Percentiles rank a stretch among this genome's conserved stretches.
These are phyloP conservation scores for Psammodynastes pulverulentus DNA, from an alignment of 2,113 vertebrate species.

Conservation along the genomic window DNA sequence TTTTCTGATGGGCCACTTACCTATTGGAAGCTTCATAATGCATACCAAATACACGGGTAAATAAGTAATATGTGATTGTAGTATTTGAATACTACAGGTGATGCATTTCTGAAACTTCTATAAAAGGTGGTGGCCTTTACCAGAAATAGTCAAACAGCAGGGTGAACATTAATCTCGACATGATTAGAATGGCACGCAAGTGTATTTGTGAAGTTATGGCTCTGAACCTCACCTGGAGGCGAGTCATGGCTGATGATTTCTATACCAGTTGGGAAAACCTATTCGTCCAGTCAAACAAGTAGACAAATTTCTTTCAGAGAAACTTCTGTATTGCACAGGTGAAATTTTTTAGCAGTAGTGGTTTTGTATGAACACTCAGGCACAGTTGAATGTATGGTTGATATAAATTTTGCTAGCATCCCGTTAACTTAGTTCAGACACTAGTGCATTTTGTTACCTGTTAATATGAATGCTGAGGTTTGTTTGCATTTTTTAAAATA, in stretches of 20 bases:
- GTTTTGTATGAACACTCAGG: constrained; percentile 39
- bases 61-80: background rate
- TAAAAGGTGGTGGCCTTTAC: constrained; percentile 32
- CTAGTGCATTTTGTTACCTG: background rate
- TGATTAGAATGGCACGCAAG: constrained; percentile 59
- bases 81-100: constrained; percentile 14
- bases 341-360: constrained; percentile 7
- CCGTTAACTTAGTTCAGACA: background rate
- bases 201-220: constrained; percentile 82
- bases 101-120: constrained; percentile 27
- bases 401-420: constrained; percentile 40
- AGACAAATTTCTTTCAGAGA: constrained; percentile 39
- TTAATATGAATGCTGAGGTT: constrained; percentile 28
- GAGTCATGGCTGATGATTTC: constrained; percentile 77
- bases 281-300: constrained; percentile 44
- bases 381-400: constrained; percentile 1
- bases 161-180: constrained; percentile 64
- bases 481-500: constrained; percentile 3
- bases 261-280: constrained; percentile 59
- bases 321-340: constrained; percentile 41
- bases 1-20: constrained; percentile 47
- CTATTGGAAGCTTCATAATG: constrained; percentile 44
- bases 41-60: constrained; percentile 45
- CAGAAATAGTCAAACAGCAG: constrained; percentile 77
- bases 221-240: constrained; percentile 74